These are phyloP conservation scores for Phortica variegata DNA, from an alignment of 1,140 invertebrate species.

Conservation along the genomic window DNA sequence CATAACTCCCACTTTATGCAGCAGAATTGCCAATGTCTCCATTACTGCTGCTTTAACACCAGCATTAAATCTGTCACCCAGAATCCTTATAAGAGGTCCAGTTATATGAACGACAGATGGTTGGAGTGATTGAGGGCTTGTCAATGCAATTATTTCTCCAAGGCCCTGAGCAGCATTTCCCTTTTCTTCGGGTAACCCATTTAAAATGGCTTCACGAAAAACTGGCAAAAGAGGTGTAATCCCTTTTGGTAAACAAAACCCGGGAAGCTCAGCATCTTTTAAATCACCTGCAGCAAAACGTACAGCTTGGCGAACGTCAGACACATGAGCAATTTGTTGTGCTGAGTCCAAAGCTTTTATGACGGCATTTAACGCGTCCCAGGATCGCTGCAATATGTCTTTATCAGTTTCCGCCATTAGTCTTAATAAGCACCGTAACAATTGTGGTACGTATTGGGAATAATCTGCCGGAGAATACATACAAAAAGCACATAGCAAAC, in stretches of 20 bases:
- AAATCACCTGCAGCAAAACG: conserved; percentile 85
- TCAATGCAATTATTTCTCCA: conserved; percentile 87
- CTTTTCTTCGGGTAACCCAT: conserved; percentile 91
- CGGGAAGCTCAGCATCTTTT: conserved; percentile 78
- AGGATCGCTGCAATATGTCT: conserved; percentile 79
- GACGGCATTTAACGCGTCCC: conserved; percentile 88
- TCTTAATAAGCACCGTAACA: conserved; percentile 83
- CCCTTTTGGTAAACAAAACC: conserved; percentile 95
- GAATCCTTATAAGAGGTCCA: conserved; percentile 94
- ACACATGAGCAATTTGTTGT: conserved; percentile 80
- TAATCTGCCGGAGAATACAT: conserved; percentile 84
- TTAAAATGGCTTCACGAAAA: conserved; percentile 94
- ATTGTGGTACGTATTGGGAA: conserved; percentile 80
- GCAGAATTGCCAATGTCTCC: conserved; percentile 86
- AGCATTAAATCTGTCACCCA: conserved; percentile 92
- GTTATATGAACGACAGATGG: conserved; percentile 96
- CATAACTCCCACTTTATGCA: conserved; percentile 90
- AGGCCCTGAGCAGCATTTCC: conserved; percentile 93
- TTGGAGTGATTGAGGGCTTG: conserved; percentile 82
- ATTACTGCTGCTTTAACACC: conserved; percentile 95
- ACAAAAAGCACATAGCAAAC: conserved; percentile 88
- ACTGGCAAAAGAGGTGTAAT: conserved; percentile 91
- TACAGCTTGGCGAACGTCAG: conserved; percentile 88
- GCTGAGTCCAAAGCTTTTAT: conserved; percentile 83
- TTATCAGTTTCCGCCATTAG: conserved; percentile 80